A percentile compares a stretch with the other conserved stretches of the same genome.
These are phyloP conservation scores for Operophtera brumata DNA, from an alignment of 2,888 invertebrate species.

Conservation along the genomic window DNA sequence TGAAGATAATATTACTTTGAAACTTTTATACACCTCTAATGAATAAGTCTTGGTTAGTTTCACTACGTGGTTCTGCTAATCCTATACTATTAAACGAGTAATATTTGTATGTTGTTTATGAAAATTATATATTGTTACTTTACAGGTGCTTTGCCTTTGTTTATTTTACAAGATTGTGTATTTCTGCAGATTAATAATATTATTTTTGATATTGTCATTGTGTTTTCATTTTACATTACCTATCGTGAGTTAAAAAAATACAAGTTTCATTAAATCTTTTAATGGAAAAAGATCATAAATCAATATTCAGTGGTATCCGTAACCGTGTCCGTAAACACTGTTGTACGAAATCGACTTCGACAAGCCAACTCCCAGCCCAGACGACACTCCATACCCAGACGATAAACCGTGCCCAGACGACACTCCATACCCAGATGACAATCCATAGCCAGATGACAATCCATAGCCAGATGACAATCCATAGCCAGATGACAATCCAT, in stretches of 20 bases:
- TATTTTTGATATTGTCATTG: neutral
- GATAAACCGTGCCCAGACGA: constrained; percentile 13
- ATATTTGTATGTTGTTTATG: no score
- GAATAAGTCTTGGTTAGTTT: no score
- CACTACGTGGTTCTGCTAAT: no score
- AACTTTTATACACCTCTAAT: no score
- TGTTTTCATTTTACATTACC: neutral
- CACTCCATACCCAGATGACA: constrained; percentile 12
- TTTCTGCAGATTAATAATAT: neutral
- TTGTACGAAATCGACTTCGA: constrained; percentile 29
- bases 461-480: constrained; percentile 8
- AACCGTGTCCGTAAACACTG: constrained; percentile 14
- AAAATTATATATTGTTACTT: no score
- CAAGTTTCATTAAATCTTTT: constrained; percentile 6
- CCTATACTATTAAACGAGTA: no score
- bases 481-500: neutral
- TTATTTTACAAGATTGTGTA: neutral
- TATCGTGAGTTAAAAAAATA: neutral
- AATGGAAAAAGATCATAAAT: constrained; percentile 4
- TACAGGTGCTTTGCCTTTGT: no score
- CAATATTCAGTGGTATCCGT: constrained; percentile 15
- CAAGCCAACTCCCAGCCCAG: constrained; percentile 13
- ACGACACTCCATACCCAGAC: constrained; percentile 13
- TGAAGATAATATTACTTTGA: no score
- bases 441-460: constrained; percentile 15